Conservation (phyloP, 2,888 invertebrate genomes). For the Drosophila trichaetosa region DNA sequence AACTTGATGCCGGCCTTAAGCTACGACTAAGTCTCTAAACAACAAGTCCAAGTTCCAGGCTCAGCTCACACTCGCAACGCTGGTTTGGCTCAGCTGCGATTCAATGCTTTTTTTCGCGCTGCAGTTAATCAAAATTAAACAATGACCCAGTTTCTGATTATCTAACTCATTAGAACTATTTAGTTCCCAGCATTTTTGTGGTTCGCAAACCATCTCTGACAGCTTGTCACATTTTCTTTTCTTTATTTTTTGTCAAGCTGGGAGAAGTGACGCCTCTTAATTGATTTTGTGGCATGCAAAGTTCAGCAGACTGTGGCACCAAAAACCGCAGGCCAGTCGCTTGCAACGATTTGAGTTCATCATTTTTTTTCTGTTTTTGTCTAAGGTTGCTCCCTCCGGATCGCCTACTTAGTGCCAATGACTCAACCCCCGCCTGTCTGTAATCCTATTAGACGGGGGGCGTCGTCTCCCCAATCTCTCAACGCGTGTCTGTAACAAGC, state of each 20-base stretch:
- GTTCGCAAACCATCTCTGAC: conserved; percentile 56
- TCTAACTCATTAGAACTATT: conserved; percentile 1
- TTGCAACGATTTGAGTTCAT: conserved; percentile 57
- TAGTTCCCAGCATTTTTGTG: conserved; percentile 7
- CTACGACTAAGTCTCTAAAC: conserved; percentile 9
- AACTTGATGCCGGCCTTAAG: conserved; percentile 40
- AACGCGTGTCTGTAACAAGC: conserved; percentile 45
- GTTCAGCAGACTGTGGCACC: conserved; percentile 44
- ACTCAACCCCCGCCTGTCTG: conserved; percentile 35
- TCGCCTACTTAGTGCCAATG: conserved; percentile 55
- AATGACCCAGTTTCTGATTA: conserved; percentile 52
- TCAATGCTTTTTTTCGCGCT: conserved; percentile 16
- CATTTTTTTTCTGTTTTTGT: conserved; percentile 24
- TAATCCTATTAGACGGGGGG: conserved; percentile 72
- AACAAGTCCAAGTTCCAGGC: neutral
- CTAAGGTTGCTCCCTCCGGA: conserved; percentile 9
- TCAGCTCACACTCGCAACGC: neutral
- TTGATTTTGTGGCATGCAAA: conserved; percentile 76
- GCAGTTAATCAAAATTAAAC: conserved; percentile 60
- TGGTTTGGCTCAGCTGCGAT: neutral
- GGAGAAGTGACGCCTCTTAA: conserved; percentile 55
- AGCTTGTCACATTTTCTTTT: conserved; percentile 46
- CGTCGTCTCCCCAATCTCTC: neutral
- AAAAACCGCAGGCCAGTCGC: conserved; percentile 63
- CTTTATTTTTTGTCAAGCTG: conserved; percentile 25